These are phyloP conservation scores for Tribolium madens DNA, from an alignment of 1,140 invertebrate species.

Conservation along the genomic window DNA sequence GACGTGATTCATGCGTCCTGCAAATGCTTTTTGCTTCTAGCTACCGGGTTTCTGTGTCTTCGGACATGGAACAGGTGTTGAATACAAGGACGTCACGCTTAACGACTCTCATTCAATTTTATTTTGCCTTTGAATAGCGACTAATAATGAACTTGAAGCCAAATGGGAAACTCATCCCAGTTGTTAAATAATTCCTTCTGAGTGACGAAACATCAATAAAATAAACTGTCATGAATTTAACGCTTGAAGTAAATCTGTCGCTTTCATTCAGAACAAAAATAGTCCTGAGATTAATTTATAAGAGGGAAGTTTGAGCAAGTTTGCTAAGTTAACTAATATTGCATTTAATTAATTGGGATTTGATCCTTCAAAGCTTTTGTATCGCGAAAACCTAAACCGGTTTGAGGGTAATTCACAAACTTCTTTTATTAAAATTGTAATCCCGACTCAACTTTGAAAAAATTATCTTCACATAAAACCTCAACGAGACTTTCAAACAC, in stretches of 20 bases:
- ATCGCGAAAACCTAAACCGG: not conserved
- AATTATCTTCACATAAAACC: no score
- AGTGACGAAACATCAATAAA: constrained; percentile 18
- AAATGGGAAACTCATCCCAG: not conserved
- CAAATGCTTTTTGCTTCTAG: constrained; percentile 15
- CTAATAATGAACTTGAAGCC: constrained; percentile 1
- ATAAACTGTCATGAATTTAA: not conserved
- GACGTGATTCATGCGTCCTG: constrained; percentile 13
- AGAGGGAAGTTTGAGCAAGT: not conserved
- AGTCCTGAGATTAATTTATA: constrained; percentile 1
- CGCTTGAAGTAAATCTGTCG: not conserved
- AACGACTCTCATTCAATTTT: constrained; percentile 2
- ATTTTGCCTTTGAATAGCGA: not conserved
- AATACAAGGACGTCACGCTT: constrained; percentile 16
- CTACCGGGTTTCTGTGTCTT: constrained; percentile 27
- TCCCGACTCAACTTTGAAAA: not conserved
- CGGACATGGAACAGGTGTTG: constrained; percentile 17
- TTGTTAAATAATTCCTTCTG: no score
- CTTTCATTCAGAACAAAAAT: constrained; percentile 24
- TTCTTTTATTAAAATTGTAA: constrained; percentile 14
- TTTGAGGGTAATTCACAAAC: not conserved
- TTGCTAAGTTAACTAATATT: constrained; percentile 7
- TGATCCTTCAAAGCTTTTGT: not conserved
- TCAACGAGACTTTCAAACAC: no score
- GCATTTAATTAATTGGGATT: constrained; percentile 23